A percentile compares a stretch with the other conserved stretches of the same genome.
These are phyloP conservation scores for Folsomia manolachei DNA, from an alignment of 2,888 invertebrate genomes.

Conservation along the genomic window DNA sequence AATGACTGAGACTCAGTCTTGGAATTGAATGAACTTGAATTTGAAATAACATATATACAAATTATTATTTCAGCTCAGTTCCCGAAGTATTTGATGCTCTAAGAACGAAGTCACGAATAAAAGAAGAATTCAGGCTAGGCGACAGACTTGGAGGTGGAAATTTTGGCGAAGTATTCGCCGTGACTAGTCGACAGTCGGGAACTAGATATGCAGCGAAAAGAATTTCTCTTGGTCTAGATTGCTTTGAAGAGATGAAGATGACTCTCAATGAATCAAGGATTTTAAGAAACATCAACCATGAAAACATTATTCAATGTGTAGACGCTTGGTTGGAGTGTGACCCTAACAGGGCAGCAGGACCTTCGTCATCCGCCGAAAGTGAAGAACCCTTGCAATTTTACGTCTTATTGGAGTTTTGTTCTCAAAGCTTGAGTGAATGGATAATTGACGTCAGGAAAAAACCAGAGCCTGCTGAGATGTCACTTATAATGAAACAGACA, in stretches of 20 bases:
- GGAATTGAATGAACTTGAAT: too few relatives aligned
- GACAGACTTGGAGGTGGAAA: conserved; percentile 36
- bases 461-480: conserved; percentile 15
- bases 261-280: conserved; percentile 43
- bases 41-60: too few relatives aligned
- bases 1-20: too few relatives aligned
- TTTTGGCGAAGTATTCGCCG: conserved; percentile 44
- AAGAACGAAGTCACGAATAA: conserved; percentile 36
- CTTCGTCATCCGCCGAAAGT: conserved; percentile 11
- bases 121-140: conserved; percentile 29
- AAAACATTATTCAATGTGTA: conserved; percentile 36
- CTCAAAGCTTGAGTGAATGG: conserved; percentile 29
- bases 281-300: conserved; percentile 32
- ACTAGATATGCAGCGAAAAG: conserved; percentile 38
- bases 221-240: conserved; percentile 29
- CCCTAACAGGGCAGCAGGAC: too few relatives aligned
- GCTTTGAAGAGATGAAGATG: conserved; percentile 37
- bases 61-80: conserved; percentile 32
- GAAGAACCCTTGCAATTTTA: conserved; percentile 36
- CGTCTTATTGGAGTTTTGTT: conserved; percentile 32
- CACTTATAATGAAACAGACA: conserved; percentile 20
- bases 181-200: conserved; percentile 1
- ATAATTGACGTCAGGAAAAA: conserved; percentile 13
- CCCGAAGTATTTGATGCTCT: conserved; percentile 41
- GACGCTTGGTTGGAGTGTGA: conserved; percentile 47